A percentile compares a stretch with the other conserved stretches of the same genome.
Conservation (phyloP, 1,140 invertebrate genomes). For the Papilio aristodemus region DNA sequence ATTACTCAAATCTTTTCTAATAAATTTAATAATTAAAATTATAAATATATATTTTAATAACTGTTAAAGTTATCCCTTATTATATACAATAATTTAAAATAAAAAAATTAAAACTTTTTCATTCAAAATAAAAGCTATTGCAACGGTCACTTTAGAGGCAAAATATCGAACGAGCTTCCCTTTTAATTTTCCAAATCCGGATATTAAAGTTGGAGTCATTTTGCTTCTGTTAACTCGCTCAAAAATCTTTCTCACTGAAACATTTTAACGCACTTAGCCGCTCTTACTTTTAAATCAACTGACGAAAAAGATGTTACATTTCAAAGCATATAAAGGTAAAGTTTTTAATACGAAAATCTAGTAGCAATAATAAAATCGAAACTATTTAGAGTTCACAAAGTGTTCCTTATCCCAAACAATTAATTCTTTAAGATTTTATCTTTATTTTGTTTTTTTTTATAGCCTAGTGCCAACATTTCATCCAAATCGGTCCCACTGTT, state of each 20-base stretch:
- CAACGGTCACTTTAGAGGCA: background rate
- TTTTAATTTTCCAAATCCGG: conserved; percentile 22
- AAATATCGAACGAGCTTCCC: background rate
- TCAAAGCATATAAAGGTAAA: background rate
- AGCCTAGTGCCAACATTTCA: too few relatives aligned
- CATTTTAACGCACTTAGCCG: conserved; percentile 9
- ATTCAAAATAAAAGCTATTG: background rate
- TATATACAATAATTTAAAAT: too few relatives aligned
- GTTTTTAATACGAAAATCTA: background rate
- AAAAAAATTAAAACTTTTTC: background rate
- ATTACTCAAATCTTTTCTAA: background rate
- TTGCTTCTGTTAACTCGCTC: background rate
- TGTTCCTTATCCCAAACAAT: too few relatives aligned
- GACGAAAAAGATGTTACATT: background rate
- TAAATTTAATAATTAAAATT: too few relatives aligned
- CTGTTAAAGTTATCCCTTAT: too few relatives aligned
- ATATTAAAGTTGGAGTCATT: conserved; percentile 26
- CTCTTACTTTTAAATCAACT: conserved; percentile 2
- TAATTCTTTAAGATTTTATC: too few relatives aligned
- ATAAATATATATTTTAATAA: too few relatives aligned
- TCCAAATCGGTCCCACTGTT: too few relatives aligned
- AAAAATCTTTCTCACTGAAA: background rate
- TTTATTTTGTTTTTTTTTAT: too few relatives aligned
- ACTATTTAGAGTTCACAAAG: too few relatives aligned
- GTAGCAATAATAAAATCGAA: too few relatives aligned